Evolutionary conservation across 2,888 invertebrate species (phyloP), one percentile per base, ranked within the genome.

Genomic region (Lithophane ornitopus): DNA sequence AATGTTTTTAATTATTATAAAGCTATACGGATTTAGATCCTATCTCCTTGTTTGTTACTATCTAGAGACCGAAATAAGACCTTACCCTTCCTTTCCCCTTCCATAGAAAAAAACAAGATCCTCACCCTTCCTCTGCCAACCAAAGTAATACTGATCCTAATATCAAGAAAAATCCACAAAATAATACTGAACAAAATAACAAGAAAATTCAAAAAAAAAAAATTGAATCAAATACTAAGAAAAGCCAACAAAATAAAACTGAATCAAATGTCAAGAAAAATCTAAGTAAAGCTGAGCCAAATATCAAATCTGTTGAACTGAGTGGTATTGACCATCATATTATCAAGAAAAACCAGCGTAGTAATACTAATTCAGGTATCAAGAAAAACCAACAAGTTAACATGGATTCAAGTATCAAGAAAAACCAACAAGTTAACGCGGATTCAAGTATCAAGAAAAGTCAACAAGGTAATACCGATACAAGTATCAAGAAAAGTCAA

Each of bases 21-120:
- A 83, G 72, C 41, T 80, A 82, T 80, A 78, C 80, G 74, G 80
- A 82, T 78, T 81, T 86, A 87, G 88, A 93, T 96, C 96, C 96
- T 96, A 93, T 93, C 96, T 96, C 96, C 96, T 96, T 96, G 94
- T 96, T 96, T 96, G 95, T 93, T 87, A 81, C 86, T 70, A 85
- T 75, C 68, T 78, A 77, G 76, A 68, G 78, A 81, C 71, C 77
- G 72, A 88, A 84, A 88, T 78, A 89, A 89, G 91, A 88, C 73
- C 70, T 78, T 85, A 86, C n/a, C 95, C 95, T 95, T 95, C 96
- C 96, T 96, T 95, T 95, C 95, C 96, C 91, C 92, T 94, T 90
- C 91, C 90, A 67, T 96, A 96, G 96, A 94, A 90, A 90, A 83
- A 80, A 86, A 83, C 92, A 94, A 93, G 93, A 93, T 81, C 85